Evolutionary conservation across 2,797 vertebrate genomes (phyloP).

Genomic region (Otolemur crassicaudatus): DNA sequence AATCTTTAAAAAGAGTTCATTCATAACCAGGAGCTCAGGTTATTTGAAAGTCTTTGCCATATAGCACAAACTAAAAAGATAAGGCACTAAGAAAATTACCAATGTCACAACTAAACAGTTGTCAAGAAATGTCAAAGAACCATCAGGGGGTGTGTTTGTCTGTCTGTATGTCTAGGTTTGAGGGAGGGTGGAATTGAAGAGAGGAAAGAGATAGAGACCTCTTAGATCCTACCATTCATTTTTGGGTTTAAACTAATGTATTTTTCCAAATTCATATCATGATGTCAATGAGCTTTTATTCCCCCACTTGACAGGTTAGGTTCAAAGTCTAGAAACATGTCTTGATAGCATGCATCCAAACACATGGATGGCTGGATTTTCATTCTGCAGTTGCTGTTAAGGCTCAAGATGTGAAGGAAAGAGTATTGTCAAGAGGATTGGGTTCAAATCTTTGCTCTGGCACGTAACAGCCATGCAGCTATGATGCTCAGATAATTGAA

Average conservation of each 20-base stretch:
- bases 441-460: constrained; percentile 2
- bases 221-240: neutral
- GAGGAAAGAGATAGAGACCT: neutral
- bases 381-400: constrained; percentile 33
- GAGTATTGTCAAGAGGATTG: neutral
- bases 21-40: constrained; percentile 15
- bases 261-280: constrained; percentile 52
- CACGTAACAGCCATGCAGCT: neutral
- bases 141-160: neutral
- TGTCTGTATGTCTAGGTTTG: neutral
- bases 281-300: neutral
- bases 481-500: neutral
- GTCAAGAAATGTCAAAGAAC: constrained; percentile 35
- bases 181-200: neutral
- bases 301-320: neutral
- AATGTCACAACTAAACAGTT: neutral
- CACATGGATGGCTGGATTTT: neutral
- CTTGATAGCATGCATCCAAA: neutral
- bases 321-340: constrained; percentile 35
- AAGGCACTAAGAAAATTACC: neutral
- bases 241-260: constrained; percentile 4
- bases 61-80: neutral
- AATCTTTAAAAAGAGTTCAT: constrained; percentile 35
- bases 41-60: constrained; percentile 39
- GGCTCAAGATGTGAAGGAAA: neutral